Conservation (phyloP, 1,140 invertebrate genomes). For the Cydia strobilella region DNA sequence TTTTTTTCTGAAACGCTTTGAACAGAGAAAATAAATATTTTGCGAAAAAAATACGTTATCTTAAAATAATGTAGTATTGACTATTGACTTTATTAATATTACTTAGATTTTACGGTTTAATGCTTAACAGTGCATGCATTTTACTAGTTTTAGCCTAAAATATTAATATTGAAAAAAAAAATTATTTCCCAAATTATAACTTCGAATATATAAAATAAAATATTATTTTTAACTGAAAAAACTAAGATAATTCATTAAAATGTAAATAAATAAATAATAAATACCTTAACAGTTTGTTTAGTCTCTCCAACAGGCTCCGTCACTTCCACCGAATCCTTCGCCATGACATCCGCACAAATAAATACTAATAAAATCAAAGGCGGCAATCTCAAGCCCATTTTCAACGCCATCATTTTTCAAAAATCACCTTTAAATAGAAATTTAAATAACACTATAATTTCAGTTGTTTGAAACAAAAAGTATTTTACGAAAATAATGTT, state of each 20-base stretch:
- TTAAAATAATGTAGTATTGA: too few relatives aligned
- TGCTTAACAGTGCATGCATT: too few relatives aligned
- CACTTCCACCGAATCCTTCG: slow-evolving; percentile 18
- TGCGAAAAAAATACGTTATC: too few relatives aligned
- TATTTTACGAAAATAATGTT: slow-evolving; percentile 32
- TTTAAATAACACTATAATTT: neutral
- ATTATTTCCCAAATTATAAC: too few relatives aligned
- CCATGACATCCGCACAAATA: slow-evolving; percentile 24
- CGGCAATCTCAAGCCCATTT: slow-evolving; percentile 22
- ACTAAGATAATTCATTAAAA: neutral
- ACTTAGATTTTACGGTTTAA: too few relatives aligned
- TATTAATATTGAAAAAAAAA: too few relatives aligned
- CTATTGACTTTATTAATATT: too few relatives aligned
- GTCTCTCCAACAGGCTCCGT: neutral
- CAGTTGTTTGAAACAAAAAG: slow-evolving; percentile 2
- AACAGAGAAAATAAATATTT: too few relatives aligned
- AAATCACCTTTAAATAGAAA: slow-evolving; percentile 12
- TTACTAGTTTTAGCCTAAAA: too few relatives aligned
- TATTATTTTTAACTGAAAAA: neutral
- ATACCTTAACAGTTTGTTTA: slow-evolving; percentile 3
- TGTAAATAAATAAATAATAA: slow-evolving; percentile 9
- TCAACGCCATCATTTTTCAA: neutral
- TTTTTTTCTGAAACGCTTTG: neutral
- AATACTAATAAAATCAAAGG: slow-evolving; percentile 27
- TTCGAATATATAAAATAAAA: neutral